Evolutionary conservation across 2,113 vertebrate species (phyloP).

Genomic region (Xiphophorus maculatus): DNA sequence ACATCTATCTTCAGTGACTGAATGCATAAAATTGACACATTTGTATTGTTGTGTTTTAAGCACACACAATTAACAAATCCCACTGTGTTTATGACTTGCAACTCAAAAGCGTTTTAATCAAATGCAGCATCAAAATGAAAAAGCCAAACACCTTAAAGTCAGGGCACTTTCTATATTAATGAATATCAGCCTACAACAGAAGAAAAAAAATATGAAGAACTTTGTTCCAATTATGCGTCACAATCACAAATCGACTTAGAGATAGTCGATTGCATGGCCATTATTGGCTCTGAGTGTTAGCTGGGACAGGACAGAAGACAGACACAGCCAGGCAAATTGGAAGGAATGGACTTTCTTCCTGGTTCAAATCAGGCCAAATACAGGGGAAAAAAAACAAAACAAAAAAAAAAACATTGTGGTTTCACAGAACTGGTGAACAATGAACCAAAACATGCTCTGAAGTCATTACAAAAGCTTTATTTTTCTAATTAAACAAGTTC

Average conservation of each 20-base stretch:
- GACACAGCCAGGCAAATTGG: neutral
- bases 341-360: neutral
- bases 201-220: too few relatives aligned
- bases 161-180: neutral
- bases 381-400: too few relatives aligned
- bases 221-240: neutral
- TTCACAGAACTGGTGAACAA: neutral
- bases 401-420: neutral
- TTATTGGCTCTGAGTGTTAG: neutral
- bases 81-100: neutral
- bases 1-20: too few relatives aligned
- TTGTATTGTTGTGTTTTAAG: neutral
- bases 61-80: neutral
- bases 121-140: neutral
- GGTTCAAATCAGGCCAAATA: neutral
- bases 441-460: neutral
- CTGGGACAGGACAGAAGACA: neutral
- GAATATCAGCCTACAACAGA: neutral
- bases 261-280: neutral
- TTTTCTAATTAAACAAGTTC: neutral
- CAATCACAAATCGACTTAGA: neutral
- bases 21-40: neutral
- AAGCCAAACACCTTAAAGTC: neutral
- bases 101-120: neutral
- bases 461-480: slow-evolving; percentile 10